A percentile compares a stretch with the other conserved stretches of the same genome.
Conservation (phyloP, 2,888 invertebrate genomes). For the Drosophila macrospina region DNA sequence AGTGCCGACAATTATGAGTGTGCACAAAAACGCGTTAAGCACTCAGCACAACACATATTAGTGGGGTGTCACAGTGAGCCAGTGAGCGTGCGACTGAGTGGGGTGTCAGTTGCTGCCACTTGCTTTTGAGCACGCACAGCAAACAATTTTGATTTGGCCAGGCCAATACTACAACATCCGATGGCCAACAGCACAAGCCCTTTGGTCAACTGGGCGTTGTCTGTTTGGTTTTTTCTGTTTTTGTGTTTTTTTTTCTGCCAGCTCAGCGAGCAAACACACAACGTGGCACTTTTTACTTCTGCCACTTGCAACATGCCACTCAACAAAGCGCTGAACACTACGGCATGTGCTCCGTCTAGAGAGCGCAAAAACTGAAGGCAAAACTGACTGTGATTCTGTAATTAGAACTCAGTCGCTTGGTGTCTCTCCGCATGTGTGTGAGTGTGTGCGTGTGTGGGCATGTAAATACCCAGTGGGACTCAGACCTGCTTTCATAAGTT, state of each 20-base stretch:
- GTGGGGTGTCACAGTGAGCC: constrained; percentile 11
- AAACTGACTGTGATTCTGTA: constrained; percentile 64
- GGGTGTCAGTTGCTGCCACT: constrained; percentile 26
- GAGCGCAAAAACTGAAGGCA: constrained; percentile 12
- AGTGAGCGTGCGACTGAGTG: neutral
- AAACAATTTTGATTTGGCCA: constrained; percentile 36
- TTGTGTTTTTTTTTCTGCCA: constrained; percentile 63
- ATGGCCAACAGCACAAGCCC: constrained; percentile 41
- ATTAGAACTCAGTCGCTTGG: constrained; percentile 45
- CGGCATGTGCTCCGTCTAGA: constrained; percentile 39
- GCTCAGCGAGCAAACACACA: constrained; percentile 69
- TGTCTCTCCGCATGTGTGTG: neutral
- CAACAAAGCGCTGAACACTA: constrained; percentile 57
- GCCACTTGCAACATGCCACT: constrained; percentile 49
- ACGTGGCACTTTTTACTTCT: constrained; percentile 64
- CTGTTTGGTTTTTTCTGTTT: constrained; percentile 26
- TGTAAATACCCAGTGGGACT: neutral
- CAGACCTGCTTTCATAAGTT: neutral
- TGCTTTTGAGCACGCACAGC: constrained; percentile 61
- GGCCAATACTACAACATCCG: constrained; percentile 17
- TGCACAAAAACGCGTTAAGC: constrained; percentile 61
- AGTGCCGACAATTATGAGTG: constrained; percentile 63
- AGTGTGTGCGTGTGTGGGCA: neutral
- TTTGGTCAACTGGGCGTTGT: constrained; percentile 61
- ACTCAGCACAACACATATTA: constrained; percentile 11